A percentile compares a stretch with the other conserved stretches of the same genome.
phyloP scores from a whole-genome alignment of 2,888 invertebrate genomes.

The Clostera curtula region DNA sequence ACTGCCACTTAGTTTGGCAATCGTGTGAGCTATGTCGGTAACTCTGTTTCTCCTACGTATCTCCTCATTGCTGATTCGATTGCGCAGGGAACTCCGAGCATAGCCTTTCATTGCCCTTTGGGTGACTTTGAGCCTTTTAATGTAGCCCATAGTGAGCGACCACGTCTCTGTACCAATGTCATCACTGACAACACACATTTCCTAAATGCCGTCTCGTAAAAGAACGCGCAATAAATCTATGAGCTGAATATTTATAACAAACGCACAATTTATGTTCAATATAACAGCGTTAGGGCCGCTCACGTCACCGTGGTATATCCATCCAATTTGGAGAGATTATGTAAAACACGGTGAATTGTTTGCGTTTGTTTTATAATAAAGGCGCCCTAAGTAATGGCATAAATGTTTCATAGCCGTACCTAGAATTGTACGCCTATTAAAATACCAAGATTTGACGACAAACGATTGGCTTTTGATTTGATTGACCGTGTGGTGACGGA shows the following conservation, averaged over 20 bases:
- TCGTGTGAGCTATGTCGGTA: no score
- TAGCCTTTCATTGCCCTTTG: no score
- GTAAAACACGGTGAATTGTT: slow-evolving; percentile 50
- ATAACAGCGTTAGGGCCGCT: slow-evolving; percentile 18
- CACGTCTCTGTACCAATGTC: no score
- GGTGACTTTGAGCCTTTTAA: no score
- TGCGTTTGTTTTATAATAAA: slow-evolving; percentile 48
- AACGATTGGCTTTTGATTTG: slow-evolving; percentile 35
- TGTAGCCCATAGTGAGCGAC: no score
- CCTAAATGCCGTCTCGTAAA: no score
- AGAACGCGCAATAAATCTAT: slow-evolving; percentile 23
- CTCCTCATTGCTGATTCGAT: no score
- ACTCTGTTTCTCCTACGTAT: no score
- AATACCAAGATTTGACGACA: slow-evolving; percentile 45
- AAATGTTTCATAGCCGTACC: slow-evolving; percentile 44
- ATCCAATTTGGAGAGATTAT: slow-evolving; percentile 57
- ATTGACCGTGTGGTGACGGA: no score
- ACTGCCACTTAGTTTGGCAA: no score
- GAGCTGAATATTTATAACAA: slow-evolving; percentile 16
- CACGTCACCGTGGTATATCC: slow-evolving; percentile 26
- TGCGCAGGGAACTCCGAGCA: no score
- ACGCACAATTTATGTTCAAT: slow-evolving; percentile 20
- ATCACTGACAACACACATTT: no score
- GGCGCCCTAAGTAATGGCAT: slow-evolving; percentile 51
- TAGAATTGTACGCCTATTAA: slow-evolving; percentile 45